Conservation (phyloP, 2,888 invertebrate species). For the Carpatolechia fugitivella region DNA sequence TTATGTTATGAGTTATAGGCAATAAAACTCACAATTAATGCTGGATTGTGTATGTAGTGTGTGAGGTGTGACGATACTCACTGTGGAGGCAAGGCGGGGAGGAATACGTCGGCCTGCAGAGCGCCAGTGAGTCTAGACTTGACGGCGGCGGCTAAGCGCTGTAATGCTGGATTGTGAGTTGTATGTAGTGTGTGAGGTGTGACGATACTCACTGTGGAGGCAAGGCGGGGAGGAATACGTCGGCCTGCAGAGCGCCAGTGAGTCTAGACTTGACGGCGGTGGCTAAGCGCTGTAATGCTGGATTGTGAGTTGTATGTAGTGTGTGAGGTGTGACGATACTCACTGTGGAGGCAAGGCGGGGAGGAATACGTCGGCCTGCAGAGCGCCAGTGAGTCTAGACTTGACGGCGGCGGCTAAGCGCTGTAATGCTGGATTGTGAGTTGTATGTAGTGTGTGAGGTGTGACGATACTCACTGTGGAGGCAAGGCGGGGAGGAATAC, state of each 20-base stretch:
- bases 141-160: constrained; percentile 84
- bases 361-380: constrained; percentile 95
- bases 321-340: too few species aligned
- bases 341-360: constrained; percentile 93
- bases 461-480: constrained; percentile 86
- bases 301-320: too few species aligned
- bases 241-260: constrained; percentile 88
- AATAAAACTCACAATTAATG: too few species aligned
- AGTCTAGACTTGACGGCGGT: constrained; percentile 86
- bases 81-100: constrained; percentile 94
- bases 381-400: constrained; percentile 85
- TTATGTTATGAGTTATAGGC: too few species aligned
- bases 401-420: constrained; percentile 85
- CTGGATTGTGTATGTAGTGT: too few species aligned
- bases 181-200: too few species aligned
- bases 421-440: constrained; percentile 39
- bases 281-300: constrained; percentile 77
- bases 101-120: constrained; percentile 94
- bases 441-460: too few species aligned
- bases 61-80: too few species aligned
- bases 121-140: constrained; percentile 86
- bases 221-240: constrained; percentile 96
- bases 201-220: constrained; percentile 88
- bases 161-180: constrained; percentile 26
- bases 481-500: constrained; percentile 96